Evolutionary conservation across 2,888 invertebrate species (phyloP).

Genomic region (Drosophila seclusa): DNA sequence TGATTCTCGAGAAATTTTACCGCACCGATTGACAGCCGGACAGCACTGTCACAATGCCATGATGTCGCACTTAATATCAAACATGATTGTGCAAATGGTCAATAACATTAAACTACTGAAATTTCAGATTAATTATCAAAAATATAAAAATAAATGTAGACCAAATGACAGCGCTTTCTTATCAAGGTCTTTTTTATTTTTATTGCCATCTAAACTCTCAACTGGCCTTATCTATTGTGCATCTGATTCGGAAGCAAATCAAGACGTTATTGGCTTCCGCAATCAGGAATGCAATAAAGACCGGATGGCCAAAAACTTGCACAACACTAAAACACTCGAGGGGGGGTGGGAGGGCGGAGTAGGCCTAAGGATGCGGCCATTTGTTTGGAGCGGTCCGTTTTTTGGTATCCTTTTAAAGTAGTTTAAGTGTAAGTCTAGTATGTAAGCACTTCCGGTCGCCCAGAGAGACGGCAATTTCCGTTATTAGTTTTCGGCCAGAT

Average conservation of each 20-base stretch:
- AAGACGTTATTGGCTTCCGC: constrained; percentile 60
- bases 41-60: constrained; percentile 22
- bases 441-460: constrained; percentile 72
- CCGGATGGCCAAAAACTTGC: constrained; percentile 5
- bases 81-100: background rate
- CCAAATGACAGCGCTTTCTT: background rate
- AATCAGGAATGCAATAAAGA: constrained; percentile 47
- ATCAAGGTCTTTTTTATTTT: background rate
- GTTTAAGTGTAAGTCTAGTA: constrained; percentile 54
- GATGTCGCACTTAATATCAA: background rate
- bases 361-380: constrained; percentile 23
- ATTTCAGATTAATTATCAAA: background rate
- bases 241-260: constrained; percentile 40
- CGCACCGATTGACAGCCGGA: background rate
- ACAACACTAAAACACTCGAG: constrained; percentile 22
- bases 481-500: constrained; percentile 42
- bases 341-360: background rate
- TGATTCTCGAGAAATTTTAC: constrained; percentile 25
- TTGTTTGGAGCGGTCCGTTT: constrained; percentile 19
- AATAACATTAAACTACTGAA: background rate
- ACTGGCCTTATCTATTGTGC: background rate
- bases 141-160: background rate
- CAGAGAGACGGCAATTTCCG: constrained; percentile 68
- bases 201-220: background rate
- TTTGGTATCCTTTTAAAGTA: constrained; percentile 62